Evolutionary conservation across 2,797 vertebrate genomes (phyloP), one percentile per base, ranked within the genome.

Genomic region (Pangasius djambal): DNA sequence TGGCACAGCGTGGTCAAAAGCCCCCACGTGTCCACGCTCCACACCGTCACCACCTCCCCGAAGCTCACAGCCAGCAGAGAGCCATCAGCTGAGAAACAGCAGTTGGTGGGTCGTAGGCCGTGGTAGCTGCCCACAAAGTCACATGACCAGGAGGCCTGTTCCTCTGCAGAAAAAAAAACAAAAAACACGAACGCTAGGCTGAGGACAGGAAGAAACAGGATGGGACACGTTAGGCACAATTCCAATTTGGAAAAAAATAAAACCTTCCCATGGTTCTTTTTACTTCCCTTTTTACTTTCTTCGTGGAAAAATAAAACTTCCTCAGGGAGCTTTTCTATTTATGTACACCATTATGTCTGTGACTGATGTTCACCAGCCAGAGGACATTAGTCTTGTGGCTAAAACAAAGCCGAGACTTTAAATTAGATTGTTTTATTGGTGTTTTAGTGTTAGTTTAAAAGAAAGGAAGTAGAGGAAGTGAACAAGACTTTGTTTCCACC

Each of bases 111-210:
- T 89, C 92, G 95, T 91, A 98, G 97, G 91, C 95, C 92, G 93
- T 97, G 98, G 88, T 99, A 99, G 92, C 96, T 95, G 77, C 98
- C 97, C 7, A 99, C 97, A 0, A 98, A 99, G 90, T 99, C 98
- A 96, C 98, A 99, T 75, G 94, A 97, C 98, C 98, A 99, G 90
- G 95, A 97, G 59, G 95, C 91, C 52, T 92, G 96, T 61, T 96
- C 95, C 67, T 95, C 96, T 94, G 93, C 75, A 86, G 87, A 69
- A 87, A 89, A 82, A 87, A 85, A 31, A 13, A 55, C 22, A 82
- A 87, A 85, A 31, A 13, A 55, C 22, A 69, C 16, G 81, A 44
- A 34, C 1, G 57, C 8, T 22, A 57, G 3, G 5, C 44, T n/a
- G 3, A 40, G 59, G 34, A 55, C 74, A 59, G 44, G 22, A 88